Evolutionary conservation across 1,140 invertebrate genomes (phyloP).

Genomic region (Tigriopus japonicus): DNA sequence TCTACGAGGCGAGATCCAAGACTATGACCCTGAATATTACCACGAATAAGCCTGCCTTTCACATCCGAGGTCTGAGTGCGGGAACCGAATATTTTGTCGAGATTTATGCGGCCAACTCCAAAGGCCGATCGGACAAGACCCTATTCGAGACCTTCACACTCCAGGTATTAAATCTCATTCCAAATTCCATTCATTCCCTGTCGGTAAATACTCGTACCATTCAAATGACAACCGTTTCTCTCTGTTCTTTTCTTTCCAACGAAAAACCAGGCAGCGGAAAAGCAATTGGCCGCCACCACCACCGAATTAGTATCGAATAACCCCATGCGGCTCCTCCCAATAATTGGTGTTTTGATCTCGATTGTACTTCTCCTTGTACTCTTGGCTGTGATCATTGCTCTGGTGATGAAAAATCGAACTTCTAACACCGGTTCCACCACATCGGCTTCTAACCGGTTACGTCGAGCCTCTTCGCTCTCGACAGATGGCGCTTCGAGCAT

Average conservation of each 20-base stretch:
- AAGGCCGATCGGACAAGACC: slow-evolving; percentile 4
- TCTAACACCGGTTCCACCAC: too few relatives aligned
- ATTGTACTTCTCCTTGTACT: slow-evolving; percentile 1
- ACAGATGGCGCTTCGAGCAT: too few relatives aligned
- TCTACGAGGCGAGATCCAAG: background rate
- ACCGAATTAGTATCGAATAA: slow-evolving; percentile 8
- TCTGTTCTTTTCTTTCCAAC: too few relatives aligned
- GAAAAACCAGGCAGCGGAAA: slow-evolving; percentile 1
- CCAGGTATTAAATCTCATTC: background rate
- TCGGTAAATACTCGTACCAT: too few relatives aligned
- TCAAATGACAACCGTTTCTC: too few relatives aligned
- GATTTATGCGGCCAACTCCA: slow-evolving; percentile 4
- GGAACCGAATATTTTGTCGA: slow-evolving; percentile 6
- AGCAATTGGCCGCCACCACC: slow-evolving; percentile 9
- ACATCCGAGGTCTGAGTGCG: slow-evolving; percentile 4
- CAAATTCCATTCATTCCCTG: too few relatives aligned
- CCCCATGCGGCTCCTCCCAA: slow-evolving; percentile 5
- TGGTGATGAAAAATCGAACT: background rate
- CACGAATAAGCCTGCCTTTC: background rate
- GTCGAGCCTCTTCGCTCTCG: too few relatives aligned
- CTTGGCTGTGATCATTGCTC: slow-evolving; percentile 3
- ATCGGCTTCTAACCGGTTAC: too few relatives aligned
- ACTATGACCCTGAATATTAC: background rate
- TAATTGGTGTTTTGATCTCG: background rate
- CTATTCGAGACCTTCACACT: slow-evolving; percentile 10